Percentiles rank a stretch among this genome's conserved stretches.
Evolutionary conservation across 1,140 invertebrate genomes (phyloP).

Genomic region (Macrobrachium nipponense): DNA sequence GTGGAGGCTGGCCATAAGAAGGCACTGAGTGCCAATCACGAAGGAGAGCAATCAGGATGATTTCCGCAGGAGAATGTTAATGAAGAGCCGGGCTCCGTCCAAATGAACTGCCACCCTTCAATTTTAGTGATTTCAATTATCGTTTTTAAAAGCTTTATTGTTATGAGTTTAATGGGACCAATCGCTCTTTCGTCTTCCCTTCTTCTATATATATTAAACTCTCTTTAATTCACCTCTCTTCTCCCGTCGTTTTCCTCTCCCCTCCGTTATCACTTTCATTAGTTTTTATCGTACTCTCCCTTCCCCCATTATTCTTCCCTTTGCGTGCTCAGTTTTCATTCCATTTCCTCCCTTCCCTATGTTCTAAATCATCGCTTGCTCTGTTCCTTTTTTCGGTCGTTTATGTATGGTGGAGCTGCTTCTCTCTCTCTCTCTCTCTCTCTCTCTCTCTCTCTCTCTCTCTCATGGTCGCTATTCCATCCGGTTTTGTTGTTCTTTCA

Average conservation of each 20-base stretch:
- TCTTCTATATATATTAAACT: neutral
- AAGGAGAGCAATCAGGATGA: too few species aligned
- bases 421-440: neutral
- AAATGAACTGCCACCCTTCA: too few species aligned
- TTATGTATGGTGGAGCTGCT: neutral
- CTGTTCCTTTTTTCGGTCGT: neutral
- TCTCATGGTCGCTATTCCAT: neutral
- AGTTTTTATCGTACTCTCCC: neutral
- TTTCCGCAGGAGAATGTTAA: too few species aligned
- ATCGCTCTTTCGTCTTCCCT: neutral
- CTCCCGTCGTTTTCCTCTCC: neutral
- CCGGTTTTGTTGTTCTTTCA: too few species aligned
- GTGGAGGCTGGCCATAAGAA: too few species aligned
- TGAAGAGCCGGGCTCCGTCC: too few species aligned
- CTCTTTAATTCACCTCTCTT: conserved; percentile 1
- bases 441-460: neutral
- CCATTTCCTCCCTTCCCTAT: neutral
- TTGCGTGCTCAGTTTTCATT: too few species aligned
- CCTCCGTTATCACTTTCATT: neutral
- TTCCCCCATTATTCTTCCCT: neutral
- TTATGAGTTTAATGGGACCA: too few species aligned
- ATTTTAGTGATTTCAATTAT: too few species aligned
- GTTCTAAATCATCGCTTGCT: neutral
- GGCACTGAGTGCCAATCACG: too few species aligned
- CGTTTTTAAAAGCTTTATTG: too few species aligned